Conservation (phyloP, 2,888 invertebrate species). For the Pteria penguin region DNA sequence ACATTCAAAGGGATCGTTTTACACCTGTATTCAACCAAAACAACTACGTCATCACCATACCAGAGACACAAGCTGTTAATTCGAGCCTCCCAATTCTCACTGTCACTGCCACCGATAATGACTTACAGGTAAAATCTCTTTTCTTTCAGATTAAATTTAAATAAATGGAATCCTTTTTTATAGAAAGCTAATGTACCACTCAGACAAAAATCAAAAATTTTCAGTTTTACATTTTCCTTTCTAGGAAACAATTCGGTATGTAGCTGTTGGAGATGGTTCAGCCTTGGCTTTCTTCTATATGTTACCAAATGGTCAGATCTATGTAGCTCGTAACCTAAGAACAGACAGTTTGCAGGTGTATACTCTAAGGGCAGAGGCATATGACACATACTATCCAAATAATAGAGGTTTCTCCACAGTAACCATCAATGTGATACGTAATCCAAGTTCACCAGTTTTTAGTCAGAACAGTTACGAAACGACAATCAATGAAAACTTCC, state of each 20-base stretch:
- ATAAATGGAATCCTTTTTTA: no score
- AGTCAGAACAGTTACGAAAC: constrained; percentile 41
- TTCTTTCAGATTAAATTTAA: neutral
- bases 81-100: constrained; percentile 45
- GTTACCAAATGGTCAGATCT: constrained; percentile 50
- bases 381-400: constrained; percentile 68
- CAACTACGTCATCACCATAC: constrained; percentile 45
- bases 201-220: no score
- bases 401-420: constrained; percentile 62
- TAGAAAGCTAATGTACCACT: no score
- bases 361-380: constrained; percentile 65
- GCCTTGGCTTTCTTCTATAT: constrained; percentile 60
- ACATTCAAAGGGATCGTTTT: constrained; percentile 56
- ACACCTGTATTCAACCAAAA: constrained; percentile 44
- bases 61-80: constrained; percentile 51
- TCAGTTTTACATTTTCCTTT: no score
- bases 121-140: constrained; percentile 52
- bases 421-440: constrained; percentile 67
- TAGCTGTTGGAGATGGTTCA: constrained; percentile 59
- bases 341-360: constrained; percentile 51
- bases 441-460: constrained; percentile 86
- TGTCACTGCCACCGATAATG: constrained; percentile 56
- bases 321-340: constrained; percentile 53
- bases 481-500: constrained; percentile 57
- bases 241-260: constrained; percentile 54